A percentile compares a stretch with the other conserved stretches of the same genome.
Evolutionary conservation across 92 coral and sea anemone species (phyloP).

Genomic region (Hydrozoanthus gracilis): DNA sequence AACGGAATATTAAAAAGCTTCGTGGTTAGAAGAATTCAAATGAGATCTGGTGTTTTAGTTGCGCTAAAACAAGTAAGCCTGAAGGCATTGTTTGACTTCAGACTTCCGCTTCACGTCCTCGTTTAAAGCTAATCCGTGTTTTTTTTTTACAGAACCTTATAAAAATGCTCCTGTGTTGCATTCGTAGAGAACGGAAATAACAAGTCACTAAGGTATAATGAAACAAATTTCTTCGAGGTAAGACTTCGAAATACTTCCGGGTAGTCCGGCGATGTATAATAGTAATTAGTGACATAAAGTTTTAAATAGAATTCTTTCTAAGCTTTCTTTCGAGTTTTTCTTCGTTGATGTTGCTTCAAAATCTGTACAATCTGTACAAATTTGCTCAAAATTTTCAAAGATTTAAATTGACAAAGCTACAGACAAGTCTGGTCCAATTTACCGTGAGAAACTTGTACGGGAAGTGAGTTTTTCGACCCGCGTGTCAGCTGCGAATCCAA

Average conservation of each 20-base stretch:
- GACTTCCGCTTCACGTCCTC: constrained; percentile 23
- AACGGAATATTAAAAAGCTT: not conserved
- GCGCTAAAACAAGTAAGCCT: not conserved
- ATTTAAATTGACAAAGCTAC: too few relatives aligned
- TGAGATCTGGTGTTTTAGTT: not conserved
- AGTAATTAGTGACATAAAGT: not conserved
- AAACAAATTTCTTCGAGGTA: not conserved
- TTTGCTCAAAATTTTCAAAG: too few relatives aligned
- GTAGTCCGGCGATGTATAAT: not conserved
- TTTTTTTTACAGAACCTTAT: too few relatives aligned
- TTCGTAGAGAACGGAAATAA: not conserved
- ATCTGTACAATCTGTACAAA: too few relatives aligned
- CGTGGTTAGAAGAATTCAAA: not conserved
- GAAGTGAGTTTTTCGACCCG: not conserved
- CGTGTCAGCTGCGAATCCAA: not conserved
- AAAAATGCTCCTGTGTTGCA: not conserved
- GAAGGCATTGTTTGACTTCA: constrained; percentile 25
- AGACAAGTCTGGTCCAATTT: too few relatives aligned
- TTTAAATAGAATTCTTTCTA: not conserved
- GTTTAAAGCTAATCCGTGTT: not conserved
- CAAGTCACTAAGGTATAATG: not conserved
- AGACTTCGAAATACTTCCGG: constrained; percentile 9
- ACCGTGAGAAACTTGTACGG: not conserved
- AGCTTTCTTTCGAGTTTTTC: not conserved
- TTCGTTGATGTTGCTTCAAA: not conserved